Conservation (phyloP, 2,888 invertebrate species). For the Eupithecia centaureata region DNA sequence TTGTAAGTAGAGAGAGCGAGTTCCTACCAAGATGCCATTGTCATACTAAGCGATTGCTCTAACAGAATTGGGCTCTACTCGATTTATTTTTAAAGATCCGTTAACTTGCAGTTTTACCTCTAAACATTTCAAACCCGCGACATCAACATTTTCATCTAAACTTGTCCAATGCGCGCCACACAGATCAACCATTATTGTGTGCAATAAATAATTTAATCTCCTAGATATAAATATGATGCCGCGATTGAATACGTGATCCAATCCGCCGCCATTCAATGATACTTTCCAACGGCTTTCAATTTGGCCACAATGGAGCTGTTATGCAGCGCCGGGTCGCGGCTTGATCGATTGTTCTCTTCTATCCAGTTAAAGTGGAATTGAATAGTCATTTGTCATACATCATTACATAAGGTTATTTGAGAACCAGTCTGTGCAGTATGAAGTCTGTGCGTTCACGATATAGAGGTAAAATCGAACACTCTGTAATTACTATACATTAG, state of each 20-base stretch:
- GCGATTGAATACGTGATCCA: constrained; percentile 33
- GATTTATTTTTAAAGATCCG: too few relatives aligned
- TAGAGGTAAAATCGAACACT: neutral
- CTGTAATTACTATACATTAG: too few relatives aligned
- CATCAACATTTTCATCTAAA: too few relatives aligned
- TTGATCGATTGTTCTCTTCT: neutral
- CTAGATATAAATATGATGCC: neutral
- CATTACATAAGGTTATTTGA: constrained; percentile 12
- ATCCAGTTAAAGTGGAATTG: neutral
- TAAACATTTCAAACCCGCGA: too few relatives aligned
- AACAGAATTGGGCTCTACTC: too few relatives aligned
- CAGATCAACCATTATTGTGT: constrained; percentile 9
- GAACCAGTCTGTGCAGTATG: constrained; percentile 2
- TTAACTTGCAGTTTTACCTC: too few relatives aligned
- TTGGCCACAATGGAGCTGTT: constrained; percentile 32
- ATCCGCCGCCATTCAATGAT: constrained; percentile 36
- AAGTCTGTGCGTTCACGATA: neutral
- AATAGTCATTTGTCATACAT: constrained; percentile 14
- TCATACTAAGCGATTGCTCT: too few relatives aligned
- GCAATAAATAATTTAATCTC: neutral
- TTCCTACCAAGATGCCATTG: too few relatives aligned
- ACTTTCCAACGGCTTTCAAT: constrained; percentile 35
- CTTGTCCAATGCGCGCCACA: too few relatives aligned
- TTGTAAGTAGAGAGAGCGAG: too few relatives aligned
- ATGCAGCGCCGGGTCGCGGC: constrained; percentile 13